Base-by-base conservation (phyloP, 2,888 invertebrate genomes). In the Barypeithes pellucidus region DNA sequence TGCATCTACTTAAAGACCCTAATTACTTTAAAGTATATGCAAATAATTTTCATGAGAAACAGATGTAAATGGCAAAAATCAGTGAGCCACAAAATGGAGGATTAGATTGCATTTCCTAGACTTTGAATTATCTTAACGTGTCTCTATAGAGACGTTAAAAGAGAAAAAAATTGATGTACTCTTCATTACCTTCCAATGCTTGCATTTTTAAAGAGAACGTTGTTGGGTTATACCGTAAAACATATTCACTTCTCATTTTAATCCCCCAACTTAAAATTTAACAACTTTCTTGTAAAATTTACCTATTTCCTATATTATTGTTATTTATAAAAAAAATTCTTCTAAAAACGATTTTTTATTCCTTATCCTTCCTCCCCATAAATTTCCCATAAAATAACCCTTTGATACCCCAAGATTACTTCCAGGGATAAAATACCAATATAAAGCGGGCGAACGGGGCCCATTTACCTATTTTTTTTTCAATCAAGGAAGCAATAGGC, bases 31-130 rank as follows among this genome's bases (percentile, higher is more conserved):
- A 63, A 63, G 82, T 83, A 79, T 82, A 84, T 84, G 84, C 82
- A 83, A 84, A 84, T 82, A 80, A 82, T 82, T 83, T 82, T 82
- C 82, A 81, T 82, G 82, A 80, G 80, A 80, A 83, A 82, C 82
- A 81, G 81, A 83, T 82, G 82, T 82, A 84, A 82, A 83, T 83
- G 82, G 80, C 78, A 76, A 77, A n/a, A 80, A 82, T 83, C 82
- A 83, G 82, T 82, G 83, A 83, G 82, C 83, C 84, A 81, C 82
- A 83, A 83, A 84, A 83, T 84, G 81, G 82, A 81, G 82, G 79
- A 50, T 63, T 16, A 50, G 18, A 63, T 63, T 63, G 36, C 63
- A 63, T 50, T 33, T 63, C 24, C 33, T n/a, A 50, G 36, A 50
- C 14, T 50, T 50, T 47, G 24, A 14, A 63, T 63, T 63, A 63